These are phyloP conservation scores for Cyprinus carpio DNA, from an alignment of 2,113 vertebrate species.

Conservation along the genomic window DNA sequence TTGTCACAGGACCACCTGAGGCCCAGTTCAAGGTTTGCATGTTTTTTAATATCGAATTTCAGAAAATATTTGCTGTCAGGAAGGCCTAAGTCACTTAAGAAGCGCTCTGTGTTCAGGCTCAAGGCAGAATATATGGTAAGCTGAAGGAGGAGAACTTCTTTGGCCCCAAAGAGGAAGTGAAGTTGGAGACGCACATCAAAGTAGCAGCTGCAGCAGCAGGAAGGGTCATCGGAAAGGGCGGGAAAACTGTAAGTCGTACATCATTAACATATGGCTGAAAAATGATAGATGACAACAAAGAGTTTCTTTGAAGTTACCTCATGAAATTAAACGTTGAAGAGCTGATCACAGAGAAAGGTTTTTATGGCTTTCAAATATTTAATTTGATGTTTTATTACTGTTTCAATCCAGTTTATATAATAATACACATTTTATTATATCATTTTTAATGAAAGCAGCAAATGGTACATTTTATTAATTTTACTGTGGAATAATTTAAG, in stretches of 20 bases:
- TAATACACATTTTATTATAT: background rate
- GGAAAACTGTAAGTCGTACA: slow-evolving; percentile 84
- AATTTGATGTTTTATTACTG: too few species aligned
- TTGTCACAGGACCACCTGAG: slow-evolving; percentile 93
- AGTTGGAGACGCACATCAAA: slow-evolving; percentile 92
- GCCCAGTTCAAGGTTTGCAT: slow-evolving; percentile 91
- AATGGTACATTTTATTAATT: background rate
- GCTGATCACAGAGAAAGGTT: background rate
- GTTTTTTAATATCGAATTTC: background rate
- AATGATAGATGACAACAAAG: background rate
- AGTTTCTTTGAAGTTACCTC: background rate
- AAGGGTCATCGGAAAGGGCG: slow-evolving; percentile 91
- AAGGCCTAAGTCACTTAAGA: background rate
- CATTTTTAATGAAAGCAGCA: background rate
- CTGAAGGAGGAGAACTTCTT: slow-evolving; percentile 97
- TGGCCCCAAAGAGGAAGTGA: slow-evolving; percentile 93
- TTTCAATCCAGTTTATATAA: too few species aligned
- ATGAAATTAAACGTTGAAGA: background rate
- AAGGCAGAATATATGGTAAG: slow-evolving; percentile 93
- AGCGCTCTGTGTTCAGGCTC: slow-evolving; percentile 74
- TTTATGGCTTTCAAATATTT: background rate
- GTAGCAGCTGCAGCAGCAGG: slow-evolving; percentile 89
- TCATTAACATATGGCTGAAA: background rate
- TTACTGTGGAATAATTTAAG: too few species aligned
- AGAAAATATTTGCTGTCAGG: background rate